Conservation (phyloP, 2,888 invertebrate species). For the Ophonus ardosiacus region DNA sequence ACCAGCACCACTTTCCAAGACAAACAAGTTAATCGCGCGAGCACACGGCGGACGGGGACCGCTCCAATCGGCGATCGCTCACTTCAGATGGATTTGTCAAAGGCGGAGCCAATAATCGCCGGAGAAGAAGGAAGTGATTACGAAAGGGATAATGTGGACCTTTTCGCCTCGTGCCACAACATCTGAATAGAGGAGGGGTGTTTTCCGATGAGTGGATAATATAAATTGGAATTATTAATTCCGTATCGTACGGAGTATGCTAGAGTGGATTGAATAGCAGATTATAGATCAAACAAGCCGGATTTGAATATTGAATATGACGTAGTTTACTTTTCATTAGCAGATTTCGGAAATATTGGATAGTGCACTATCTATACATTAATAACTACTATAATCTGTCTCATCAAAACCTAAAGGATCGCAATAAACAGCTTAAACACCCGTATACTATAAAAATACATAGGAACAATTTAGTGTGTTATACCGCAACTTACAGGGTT, state of each 20-base stretch:
- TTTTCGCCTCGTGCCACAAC: slow-evolving; percentile 22
- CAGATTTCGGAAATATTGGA: background rate
- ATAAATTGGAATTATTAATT: background rate
- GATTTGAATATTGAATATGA: background rate
- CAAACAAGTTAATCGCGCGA: slow-evolving; percentile 56
- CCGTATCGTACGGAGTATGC: background rate
- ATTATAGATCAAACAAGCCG: background rate
- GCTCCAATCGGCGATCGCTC: slow-evolving; percentile 24
- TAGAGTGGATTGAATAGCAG: background rate
- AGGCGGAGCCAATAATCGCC: slow-evolving; percentile 54
- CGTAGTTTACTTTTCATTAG: background rate
- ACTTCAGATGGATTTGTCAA: slow-evolving; percentile 59
- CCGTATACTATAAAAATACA: too few species aligned
- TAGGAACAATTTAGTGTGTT: too few species aligned
- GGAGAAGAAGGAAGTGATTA: background rate
- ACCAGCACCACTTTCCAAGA: slow-evolving; percentile 46
- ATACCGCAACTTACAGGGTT: too few species aligned
- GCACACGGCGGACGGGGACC: slow-evolving; percentile 13
- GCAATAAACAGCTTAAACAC: too few species aligned
- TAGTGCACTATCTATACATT: background rate
- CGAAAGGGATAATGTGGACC: slow-evolving; percentile 1
- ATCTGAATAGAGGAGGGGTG: slow-evolving; percentile 10
- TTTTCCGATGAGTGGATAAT: background rate
- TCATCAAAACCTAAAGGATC: too few species aligned
- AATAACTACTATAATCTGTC: too few species aligned